phyloP scores from a whole-genome alignment of 2,113 vertebrate genomes.

The Lepus americanus region DNA sequence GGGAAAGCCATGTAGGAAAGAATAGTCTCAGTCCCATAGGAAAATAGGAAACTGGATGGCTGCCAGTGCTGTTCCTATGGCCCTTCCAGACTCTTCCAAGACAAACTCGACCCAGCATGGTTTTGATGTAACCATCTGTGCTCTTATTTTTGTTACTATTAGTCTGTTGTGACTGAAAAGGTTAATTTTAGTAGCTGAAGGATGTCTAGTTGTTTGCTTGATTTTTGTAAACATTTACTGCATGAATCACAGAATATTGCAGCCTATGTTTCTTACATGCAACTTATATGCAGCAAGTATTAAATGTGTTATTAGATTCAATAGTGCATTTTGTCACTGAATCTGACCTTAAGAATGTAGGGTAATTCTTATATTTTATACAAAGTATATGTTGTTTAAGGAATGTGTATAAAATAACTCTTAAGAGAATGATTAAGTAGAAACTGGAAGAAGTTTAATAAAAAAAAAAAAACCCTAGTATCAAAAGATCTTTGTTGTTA shows the following conservation, averaged over 20 bases:
- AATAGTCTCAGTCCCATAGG: conserved; percentile 32
- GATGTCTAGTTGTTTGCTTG: conserved; percentile 49
- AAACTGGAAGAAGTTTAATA: conserved; percentile 26
- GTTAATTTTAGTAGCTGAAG: conserved; percentile 63
- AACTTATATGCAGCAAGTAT: conserved; percentile 62
- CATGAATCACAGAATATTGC: conserved; percentile 59
- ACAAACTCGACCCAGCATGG: conserved; percentile 13
- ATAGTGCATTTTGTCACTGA: conserved; percentile 54
- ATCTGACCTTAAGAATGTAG: conserved; percentile 50
- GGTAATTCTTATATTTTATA: conserved; percentile 73
- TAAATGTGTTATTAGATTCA: conserved; percentile 15
- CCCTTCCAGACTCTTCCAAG: neutral
- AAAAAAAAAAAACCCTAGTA: conserved; percentile 8
- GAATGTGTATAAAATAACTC: conserved; percentile 69
- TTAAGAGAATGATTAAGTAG: conserved; percentile 43
- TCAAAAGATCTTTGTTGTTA: conserved; percentile 59
- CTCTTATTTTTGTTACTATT: conserved; percentile 46
- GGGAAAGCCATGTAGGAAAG: conserved; percentile 54
- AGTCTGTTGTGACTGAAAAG: conserved; percentile 52
- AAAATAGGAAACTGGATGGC: neutral
- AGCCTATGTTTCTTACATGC: conserved; percentile 48
- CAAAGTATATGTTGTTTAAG: conserved; percentile 63
- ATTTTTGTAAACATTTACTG: conserved; percentile 49
- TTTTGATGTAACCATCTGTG: conserved; percentile 6
- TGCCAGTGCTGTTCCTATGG: neutral